Percentiles rank a stretch among this genome's conserved stretches.
phyloP scores from a whole-genome alignment of 2,888 invertebrate species.

The Caenorhabditis afra region DNA sequence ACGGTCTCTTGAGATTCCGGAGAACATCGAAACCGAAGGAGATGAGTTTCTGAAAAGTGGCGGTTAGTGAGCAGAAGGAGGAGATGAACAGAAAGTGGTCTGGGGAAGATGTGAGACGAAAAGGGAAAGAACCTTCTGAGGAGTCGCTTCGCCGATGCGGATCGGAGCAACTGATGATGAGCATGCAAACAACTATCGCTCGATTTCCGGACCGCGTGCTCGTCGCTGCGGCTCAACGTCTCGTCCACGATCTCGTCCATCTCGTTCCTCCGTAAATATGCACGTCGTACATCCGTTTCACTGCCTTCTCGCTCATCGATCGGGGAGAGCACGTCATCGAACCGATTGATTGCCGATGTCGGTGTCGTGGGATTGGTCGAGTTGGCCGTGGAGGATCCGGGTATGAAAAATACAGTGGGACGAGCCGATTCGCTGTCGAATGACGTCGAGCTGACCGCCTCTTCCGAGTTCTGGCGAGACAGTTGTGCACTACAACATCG shows the following conservation, averaged over 20 bases:
- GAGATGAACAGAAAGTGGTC: too few species aligned
- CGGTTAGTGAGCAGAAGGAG: conserved; percentile 9
- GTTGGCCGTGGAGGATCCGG: not conserved
- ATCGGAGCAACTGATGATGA: conserved; percentile 46
- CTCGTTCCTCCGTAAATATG: conserved; percentile 13
- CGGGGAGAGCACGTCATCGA: conserved; percentile 61
- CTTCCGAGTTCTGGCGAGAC: conserved; percentile 61
- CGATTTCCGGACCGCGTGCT: conserved; percentile 45
- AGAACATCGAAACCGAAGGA: conserved; percentile 80
- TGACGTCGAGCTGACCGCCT: conserved; percentile 31
- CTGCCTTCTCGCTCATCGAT: conserved; percentile 54
- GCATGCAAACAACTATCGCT: conserved; percentile 65
- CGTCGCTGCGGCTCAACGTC: conserved; percentile 17
- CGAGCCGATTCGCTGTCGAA: conserved; percentile 28
- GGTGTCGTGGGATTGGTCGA: conserved; percentile 37
- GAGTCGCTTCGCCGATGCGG: conserved; percentile 51
- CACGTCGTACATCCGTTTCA: conserved; percentile 25
- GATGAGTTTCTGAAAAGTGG: conserved; percentile 77
- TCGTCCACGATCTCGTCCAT: conserved; percentile 46
- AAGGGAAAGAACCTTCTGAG: conserved; percentile 46
- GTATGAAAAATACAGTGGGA: conserved; percentile 48
- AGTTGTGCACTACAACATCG: conserved; percentile 62
- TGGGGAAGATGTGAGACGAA: too few species aligned
- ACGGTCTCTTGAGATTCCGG: conserved; percentile 72
- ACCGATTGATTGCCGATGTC: conserved; percentile 34